phyloP scores from a whole-genome alignment of 1,140 invertebrate species.

The Halotydeus destructor region DNA sequence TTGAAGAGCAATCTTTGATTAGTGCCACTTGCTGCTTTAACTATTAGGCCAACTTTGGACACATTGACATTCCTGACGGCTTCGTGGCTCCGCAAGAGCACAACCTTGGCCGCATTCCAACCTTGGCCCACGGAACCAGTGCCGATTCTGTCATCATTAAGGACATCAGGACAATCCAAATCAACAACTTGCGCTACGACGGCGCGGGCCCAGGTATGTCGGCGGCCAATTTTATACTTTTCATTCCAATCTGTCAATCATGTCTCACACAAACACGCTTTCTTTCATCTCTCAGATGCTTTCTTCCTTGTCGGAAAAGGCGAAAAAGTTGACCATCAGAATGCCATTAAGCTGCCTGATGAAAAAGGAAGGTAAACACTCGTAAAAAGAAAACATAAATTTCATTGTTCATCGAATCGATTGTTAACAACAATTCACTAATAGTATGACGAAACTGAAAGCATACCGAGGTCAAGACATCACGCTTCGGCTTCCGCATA shows the following conservation, averaged over 20 bases:
- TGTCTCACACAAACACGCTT: not conserved
- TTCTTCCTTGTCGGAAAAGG: constrained; percentile 74
- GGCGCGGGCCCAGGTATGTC: constrained; percentile 14
- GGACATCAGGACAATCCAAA: constrained; percentile 65
- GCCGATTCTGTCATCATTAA: constrained; percentile 55
- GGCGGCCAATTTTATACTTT: constrained; percentile 2
- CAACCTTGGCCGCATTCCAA: constrained; percentile 3
- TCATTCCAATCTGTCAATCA: not conserved
- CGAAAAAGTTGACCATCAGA: constrained; percentile 54
- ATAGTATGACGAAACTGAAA: constrained; percentile 44
- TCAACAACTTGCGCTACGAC: constrained; percentile 54
- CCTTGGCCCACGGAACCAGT: constrained; percentile 35
- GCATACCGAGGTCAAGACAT: constrained; percentile 51
- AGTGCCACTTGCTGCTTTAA: not conserved
- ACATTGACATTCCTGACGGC: constrained; percentile 48
- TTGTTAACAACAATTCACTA: not conserved
- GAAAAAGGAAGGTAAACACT: constrained; percentile 66
- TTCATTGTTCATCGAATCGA: not conserved
- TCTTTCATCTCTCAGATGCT: constrained; percentile 38
- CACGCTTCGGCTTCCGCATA: constrained; percentile 51
- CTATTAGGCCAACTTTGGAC: constrained; percentile 65
- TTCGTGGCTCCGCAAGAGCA: constrained; percentile 50
- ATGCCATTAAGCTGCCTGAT: constrained; percentile 60
- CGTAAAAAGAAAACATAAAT: not conserved
- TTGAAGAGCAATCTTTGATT: not conserved